These are phyloP conservation scores for Tolmerus cingulatus DNA, from an alignment of 2,888 invertebrate genomes.

Conservation along the genomic window DNA sequence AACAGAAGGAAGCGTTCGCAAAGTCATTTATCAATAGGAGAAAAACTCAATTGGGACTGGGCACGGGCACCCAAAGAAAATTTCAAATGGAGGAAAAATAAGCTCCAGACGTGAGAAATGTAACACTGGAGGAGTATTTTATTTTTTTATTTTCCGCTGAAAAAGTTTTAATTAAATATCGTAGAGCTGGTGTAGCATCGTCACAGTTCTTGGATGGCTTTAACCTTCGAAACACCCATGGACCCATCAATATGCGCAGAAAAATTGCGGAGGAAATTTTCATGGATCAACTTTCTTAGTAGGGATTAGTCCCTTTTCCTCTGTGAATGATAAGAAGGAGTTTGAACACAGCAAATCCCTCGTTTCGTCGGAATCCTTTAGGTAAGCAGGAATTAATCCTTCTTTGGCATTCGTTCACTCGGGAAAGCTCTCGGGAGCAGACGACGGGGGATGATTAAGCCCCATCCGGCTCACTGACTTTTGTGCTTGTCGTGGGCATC, in stretches of 20 bases:
- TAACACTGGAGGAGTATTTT: background rate
- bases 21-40: constrained; percentile 32
- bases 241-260: constrained; percentile 30
- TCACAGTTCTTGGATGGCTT: background rate
- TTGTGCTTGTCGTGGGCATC: background rate
- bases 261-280: constrained; percentile 31
- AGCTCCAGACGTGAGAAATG: constrained; percentile 36
- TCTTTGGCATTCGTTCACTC: constrained; percentile 21
- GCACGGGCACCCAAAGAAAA: constrained; percentile 1
- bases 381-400: constrained; percentile 38
- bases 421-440: constrained; percentile 7
- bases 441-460: constrained; percentile 9
- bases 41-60: constrained; percentile 28
- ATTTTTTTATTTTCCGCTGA: background rate
- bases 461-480: background rate
- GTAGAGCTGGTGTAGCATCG: background rate
- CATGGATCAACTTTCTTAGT: constrained; percentile 36
- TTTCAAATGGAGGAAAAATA: constrained; percentile 40
- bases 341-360: constrained; percentile 37
- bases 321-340: constrained; percentile 36
- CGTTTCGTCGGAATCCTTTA: constrained; percentile 31
- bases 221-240: constrained; percentile 11
- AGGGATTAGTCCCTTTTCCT: constrained; percentile 41
- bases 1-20: constrained; percentile 35
- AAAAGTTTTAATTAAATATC: constrained; percentile 41